Evolutionary conservation across 1,140 invertebrate species (phyloP), one percentile per base, ranked within the genome.

Genomic region (Homalodisca vitripennis): DNA sequence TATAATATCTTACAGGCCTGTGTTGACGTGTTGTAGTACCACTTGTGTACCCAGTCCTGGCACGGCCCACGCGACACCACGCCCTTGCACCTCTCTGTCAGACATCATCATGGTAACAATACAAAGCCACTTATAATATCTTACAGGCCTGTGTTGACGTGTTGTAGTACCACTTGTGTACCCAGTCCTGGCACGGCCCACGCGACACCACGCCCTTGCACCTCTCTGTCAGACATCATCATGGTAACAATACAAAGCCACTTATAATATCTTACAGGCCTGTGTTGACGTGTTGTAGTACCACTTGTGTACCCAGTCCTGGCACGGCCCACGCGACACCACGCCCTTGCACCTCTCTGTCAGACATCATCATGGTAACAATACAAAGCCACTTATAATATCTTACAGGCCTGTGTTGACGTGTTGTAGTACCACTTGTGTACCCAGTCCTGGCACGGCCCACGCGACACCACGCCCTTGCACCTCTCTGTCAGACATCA

Each of bases 351-450:
- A 74, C 34, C 73, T 71, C 51, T 74, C 73, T 74, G 68, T 20
- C 12, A 32, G n/a, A n/a, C n/a, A n/a, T n/a, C n/a, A n/a, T n/a
- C n/a, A n/a, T n/a, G n/a, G n/a, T n/a, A n/a, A n/a, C n/a, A n/a
- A n/a, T n/a, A n/a, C n/a, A n/a, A n/a, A n/a, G n/a, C n/a, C n/a
- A n/a, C n/a, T n/a, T n/a, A n/a, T n/a, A 94, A 95, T 62, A 84
- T 84, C 55, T 79, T 81, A 79, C 92, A 95, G 26, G 83, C 83
- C 48, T 83, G 80, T 66, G 82, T 83, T 3, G 84, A 80, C 48
- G 88, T 84, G 77, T 89, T 88, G 79, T 87, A 93, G 68, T 87
- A 89, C 84, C 90, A 88, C 77, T 89, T 89, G 75, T 86, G 84
- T 6, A 88, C 80, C 72, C 83, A 85, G 62, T 86, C 83, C 66